phyloP scores from a whole-genome alignment of 2,113 vertebrate genomes.

The Marmota monax region DNA sequence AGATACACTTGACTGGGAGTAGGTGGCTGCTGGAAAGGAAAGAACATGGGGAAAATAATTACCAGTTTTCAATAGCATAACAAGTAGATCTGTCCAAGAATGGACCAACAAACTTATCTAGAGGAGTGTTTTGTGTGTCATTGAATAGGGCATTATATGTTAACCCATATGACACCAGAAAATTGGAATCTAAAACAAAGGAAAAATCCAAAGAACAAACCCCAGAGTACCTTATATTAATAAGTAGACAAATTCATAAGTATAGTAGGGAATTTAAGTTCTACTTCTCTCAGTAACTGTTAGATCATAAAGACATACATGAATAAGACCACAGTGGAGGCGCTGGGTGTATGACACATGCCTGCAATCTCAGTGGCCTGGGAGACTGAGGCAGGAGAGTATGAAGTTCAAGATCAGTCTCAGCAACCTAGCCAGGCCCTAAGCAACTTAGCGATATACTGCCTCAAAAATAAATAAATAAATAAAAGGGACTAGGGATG shows the following conservation, averaged over 20 bases:
- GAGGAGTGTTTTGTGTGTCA: slow-evolving; percentile 1
- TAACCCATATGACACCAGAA: not conserved
- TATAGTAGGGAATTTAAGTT: slow-evolving; percentile 34
- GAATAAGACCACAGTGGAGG: not conserved
- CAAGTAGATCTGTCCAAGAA: slow-evolving; percentile 45
- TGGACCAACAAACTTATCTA: not conserved
- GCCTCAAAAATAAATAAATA: too few species aligned
- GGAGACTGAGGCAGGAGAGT: too few species aligned
- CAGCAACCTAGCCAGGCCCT: too few species aligned
- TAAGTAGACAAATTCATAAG: slow-evolving; percentile 21
- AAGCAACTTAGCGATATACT: too few species aligned
- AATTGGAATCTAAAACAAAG: slow-evolving; percentile 43
- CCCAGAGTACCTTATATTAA: not conserved
- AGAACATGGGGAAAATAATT: not conserved
- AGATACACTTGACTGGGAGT: slow-evolving; percentile 16
- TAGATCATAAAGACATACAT: slow-evolving; percentile 25
- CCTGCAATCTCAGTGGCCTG: too few species aligned
- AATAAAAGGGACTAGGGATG: too few species aligned
- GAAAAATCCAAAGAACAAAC: slow-evolving; percentile 16
- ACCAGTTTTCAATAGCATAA: not conserved
- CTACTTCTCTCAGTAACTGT: slow-evolving; percentile 24
- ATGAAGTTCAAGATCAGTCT: too few species aligned
- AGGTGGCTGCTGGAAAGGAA: not conserved
- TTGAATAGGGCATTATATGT: slow-evolving; percentile 21
- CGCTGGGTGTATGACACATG: too few species aligned